Evolutionary conservation across 2,888 invertebrate genomes (phyloP).

Genomic region (Drosophila neoperkinsi): DNA sequence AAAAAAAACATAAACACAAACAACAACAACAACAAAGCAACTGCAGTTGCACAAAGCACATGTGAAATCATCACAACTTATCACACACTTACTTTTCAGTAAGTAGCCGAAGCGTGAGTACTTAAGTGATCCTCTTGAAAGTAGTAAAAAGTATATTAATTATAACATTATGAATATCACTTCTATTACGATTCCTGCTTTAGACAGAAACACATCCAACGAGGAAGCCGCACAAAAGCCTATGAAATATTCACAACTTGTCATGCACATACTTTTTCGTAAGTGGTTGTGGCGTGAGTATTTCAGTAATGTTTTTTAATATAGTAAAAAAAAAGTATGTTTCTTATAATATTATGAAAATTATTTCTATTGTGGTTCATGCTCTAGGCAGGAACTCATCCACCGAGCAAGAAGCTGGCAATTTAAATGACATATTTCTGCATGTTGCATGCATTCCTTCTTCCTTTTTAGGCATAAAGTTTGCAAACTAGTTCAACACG

Average conservation of each 20-base stretch:
- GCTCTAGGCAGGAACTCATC: not conserved
- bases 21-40: not conserved
- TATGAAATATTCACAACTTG: not conserved
- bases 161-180: not conserved
- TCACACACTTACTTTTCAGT: slow-evolving; percentile 11
- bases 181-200: not conserved
- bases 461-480: not conserved
- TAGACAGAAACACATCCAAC: not conserved
- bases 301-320: not conserved
- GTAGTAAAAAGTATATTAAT: not conserved
- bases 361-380: not conserved
- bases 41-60: not conserved
- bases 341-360: not conserved
- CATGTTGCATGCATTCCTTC: not conserved
- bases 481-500: not conserved
- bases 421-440: slow-evolving; percentile 1
- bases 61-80: slow-evolving; percentile 8
- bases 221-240: not conserved
- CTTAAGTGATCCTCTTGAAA: not conserved
- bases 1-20: slow-evolving; percentile 4
- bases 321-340: not conserved
- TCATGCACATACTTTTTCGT: slow-evolving; percentile 5
- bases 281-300: not conserved
- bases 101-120: not conserved
- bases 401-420: not conserved